Conservation (phyloP, 2,888 invertebrate genomes). For the Pollenia amentaria region DNA sequence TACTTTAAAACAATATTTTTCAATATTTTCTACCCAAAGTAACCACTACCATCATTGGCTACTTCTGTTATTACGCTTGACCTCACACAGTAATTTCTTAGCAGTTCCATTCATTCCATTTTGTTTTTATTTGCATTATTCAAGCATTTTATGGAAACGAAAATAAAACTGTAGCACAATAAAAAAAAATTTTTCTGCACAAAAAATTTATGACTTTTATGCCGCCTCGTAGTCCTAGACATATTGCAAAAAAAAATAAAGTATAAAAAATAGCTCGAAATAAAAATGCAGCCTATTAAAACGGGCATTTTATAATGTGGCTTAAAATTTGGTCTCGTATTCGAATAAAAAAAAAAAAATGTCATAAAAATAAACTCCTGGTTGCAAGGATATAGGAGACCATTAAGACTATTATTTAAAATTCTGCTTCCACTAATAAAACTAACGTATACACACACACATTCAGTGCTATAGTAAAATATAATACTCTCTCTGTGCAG, state of each 20-base stretch:
- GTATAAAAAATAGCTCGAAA: background rate
- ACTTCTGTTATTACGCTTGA: slow-evolving; percentile 36
- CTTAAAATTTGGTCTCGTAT: slow-evolving; percentile 33
- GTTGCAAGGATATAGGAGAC: slow-evolving; percentile 10
- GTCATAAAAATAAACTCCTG: slow-evolving; percentile 14
- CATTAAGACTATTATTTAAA: slow-evolving; percentile 31
- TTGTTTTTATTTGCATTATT: slow-evolving; percentile 12
- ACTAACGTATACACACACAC: background rate
- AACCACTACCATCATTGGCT: slow-evolving; percentile 12
- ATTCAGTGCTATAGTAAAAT: background rate
- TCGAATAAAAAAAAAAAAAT: slow-evolving; percentile 31
- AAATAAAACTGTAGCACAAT: background rate
- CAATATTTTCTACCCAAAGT: background rate
- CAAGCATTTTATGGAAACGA: slow-evolving; percentile 29
- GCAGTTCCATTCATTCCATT: slow-evolving; percentile 7
- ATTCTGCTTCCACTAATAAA: slow-evolving; percentile 14
- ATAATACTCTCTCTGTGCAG: background rate
- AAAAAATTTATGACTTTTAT: slow-evolving; percentile 57
- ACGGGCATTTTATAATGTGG: slow-evolving; percentile 45
- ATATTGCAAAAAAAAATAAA: slow-evolving; percentile 21
- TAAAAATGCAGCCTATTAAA: slow-evolving; percentile 57
- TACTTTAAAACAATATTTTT: background rate
- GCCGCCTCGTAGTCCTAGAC: slow-evolving; percentile 50
- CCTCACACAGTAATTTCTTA: slow-evolving; percentile 52
- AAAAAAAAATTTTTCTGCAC: slow-evolving; percentile 3